Base-by-base conservation (phyloP, 1,140 invertebrate species). In the Zeugodacus cucurbitae region DNA sequence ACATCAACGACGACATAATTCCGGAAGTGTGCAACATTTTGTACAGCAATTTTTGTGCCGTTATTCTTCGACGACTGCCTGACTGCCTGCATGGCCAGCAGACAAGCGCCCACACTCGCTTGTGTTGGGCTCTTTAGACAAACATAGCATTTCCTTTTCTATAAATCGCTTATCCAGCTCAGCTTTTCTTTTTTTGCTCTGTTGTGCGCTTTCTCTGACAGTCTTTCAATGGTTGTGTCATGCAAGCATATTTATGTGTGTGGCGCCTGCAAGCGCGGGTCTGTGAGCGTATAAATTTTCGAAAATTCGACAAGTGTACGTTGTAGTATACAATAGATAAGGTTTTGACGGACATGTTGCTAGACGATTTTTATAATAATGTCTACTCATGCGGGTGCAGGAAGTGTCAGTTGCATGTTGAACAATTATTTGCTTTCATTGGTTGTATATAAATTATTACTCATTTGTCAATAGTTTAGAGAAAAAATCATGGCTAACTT, bases 1-100 rank as follows among this genome's bases (percentile, higher is more conserved):
- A 87, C 87, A 62, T 67, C 87, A 87, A 62, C 87, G 29, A 62
- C 87, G 44, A 87, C 58, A 87, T 87, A 87, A 87, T 87, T 87
- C 87, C 87, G 87, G 87, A 87, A 87, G 87, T 48, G 62, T 34
- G 58, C 58, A 54, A 87, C 87, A 87, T 86, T 86, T 86, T 58
- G 48, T 86, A 86, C 54, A 86, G 34, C 34, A 57, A 86, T 86
- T 86, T 86, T 86, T 86, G 34, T 74, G 67, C 41, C 67, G 74
- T 82, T 82, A 48, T 82, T 82, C 74, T 82, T 82, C 44, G n/a
- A 41, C 44, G 74, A 29, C 37, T 17, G 70, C 32, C 37, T 29
- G 64, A 5, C 67, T 82, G 67, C 67, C 34, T 20, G 8, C 67
- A 14, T 20, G 4, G 20, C 34, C 41, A 48, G 22, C 37, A 6